Conservation (phyloP, 2,888 invertebrate genomes). For the Argyresthia goedartella region DNA sequence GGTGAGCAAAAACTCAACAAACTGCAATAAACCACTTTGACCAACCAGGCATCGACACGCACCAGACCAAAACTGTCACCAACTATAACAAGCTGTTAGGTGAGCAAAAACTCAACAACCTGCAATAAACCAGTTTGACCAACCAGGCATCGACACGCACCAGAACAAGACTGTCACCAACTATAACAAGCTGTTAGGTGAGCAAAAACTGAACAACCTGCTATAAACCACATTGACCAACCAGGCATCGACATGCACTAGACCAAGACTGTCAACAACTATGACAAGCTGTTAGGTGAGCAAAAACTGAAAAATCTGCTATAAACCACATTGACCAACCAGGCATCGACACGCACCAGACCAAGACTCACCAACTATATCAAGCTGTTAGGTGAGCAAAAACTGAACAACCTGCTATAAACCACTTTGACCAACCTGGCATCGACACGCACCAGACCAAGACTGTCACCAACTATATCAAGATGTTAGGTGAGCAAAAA, state of each 20-base stretch:
- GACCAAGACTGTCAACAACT: slow-evolving; percentile 51
- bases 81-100: slow-evolving; percentile 66
- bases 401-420: slow-evolving; percentile 51
- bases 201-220: too few species aligned
- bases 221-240: slow-evolving; percentile 67
- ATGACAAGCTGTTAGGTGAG: slow-evolving; percentile 63
- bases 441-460: slow-evolving; percentile 46
- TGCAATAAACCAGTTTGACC: slow-evolving; percentile 62
- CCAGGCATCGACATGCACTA: slow-evolving; percentile 48
- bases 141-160: slow-evolving; percentile 46
- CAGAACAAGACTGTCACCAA: slow-evolving; percentile 52
- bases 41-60: slow-evolving; percentile 47
- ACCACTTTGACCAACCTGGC: slow-evolving; percentile 61
- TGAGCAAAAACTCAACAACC: slow-evolving; percentile 50
- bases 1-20: slow-evolving; percentile 41
- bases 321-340: slow-evolving; percentile 65
- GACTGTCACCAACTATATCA: slow-evolving; percentile 57
- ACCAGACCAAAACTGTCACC: slow-evolving; percentile 44
- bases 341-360: slow-evolving; percentile 42
- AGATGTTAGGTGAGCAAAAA: slow-evolving; percentile 67
- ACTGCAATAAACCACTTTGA: slow-evolving; percentile 62
- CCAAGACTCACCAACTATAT: slow-evolving; percentile 59
- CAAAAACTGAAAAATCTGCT: slow-evolving; percentile 51
- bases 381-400: slow-evolving; percentile 60
- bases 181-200: slow-evolving; percentile 65